Evolutionary conservation across 2,113 vertebrate genomes (phyloP), one percentile per base, ranked within the genome.

Genomic region (Ia io): DNA sequence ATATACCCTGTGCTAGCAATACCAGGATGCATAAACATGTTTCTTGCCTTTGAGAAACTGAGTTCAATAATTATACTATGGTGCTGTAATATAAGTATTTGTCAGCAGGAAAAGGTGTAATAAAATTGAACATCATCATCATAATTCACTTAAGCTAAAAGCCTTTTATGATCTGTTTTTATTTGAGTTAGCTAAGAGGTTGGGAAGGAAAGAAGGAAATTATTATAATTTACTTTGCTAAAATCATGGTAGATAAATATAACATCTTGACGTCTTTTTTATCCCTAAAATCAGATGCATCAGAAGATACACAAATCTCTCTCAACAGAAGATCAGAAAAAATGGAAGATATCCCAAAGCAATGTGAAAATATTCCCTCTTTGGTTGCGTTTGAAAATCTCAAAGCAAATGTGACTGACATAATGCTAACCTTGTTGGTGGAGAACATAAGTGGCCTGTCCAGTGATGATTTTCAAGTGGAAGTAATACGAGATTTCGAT

Each of bases 331-430:
- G 70, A 97, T 14, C 40, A 77, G 92, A 83, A 94, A 93, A 91
- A 42, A 51, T 17, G 2, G 74, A 95, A 96, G 69, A 74, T 40
- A 18, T 14, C n/a, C 14, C 40, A 70, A 86, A 93, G 82, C 37
- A 79, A 63, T 0, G 28, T 10, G 35, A 90, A 84, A 84, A 67
- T 47, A 32, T 35, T 80, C 59, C 98, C 20, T 42, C 37, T 0
- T 3, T 94, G 6, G 97, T 99, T 69, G 97, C 98, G 53, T 92
- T 99, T 96, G 98, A 98, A 96, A 99, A 99, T 9, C 35, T 99
- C 22, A 16, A 61, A 0, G 96, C 98, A 22, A 51, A 51, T 22
- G 28, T 91, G 30, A n/a, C 91, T 20, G 79, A 89, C 0, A 95
- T 95, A 0, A 35, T 98, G 53, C 91, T 99, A 86, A 59, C 16